phyloP scores from a whole-genome alignment of 1,140 invertebrate species.

The Drosophila gunungcola region DNA sequence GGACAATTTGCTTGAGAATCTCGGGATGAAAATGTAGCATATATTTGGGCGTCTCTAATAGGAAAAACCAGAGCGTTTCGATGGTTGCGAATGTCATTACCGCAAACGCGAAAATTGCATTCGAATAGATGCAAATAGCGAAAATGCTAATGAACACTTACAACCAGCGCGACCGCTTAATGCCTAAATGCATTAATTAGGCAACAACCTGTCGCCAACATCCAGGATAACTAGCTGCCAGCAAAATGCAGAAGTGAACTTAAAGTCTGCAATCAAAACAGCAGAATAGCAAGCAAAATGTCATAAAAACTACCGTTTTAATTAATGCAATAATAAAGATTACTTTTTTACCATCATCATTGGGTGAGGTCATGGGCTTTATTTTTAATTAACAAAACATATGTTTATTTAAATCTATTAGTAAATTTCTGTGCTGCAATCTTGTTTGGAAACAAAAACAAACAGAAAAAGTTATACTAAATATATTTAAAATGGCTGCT shows the following conservation, averaged over 20 bases:
- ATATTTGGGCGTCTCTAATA: constrained; percentile 41
- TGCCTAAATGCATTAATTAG: constrained; percentile 60
- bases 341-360: constrained; percentile 8
- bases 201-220: constrained; percentile 43
- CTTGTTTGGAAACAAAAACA: constrained; percentile 4
- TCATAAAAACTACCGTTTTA: constrained; percentile 29
- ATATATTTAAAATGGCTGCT: constrained; percentile 16
- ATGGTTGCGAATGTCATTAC: constrained; percentile 41
- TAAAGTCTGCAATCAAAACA: constrained; percentile 10
- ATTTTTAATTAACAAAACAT: constrained; percentile 32
- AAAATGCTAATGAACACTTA: constrained; percentile 74
- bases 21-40: constrained; percentile 57
- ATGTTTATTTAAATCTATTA: constrained; percentile 42
- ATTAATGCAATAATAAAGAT: constrained; percentile 41
- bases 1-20: constrained; percentile 34
- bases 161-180: constrained; percentile 58
- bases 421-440: neutral
- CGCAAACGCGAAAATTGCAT: constrained; percentile 59
- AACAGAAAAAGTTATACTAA: constrained; percentile 16
- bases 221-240: neutral
- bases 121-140: constrained; percentile 69
- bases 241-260: constrained; percentile 21
- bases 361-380: neutral
- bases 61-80: constrained; percentile 27
- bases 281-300: constrained; percentile 6